Percentiles rank a stretch among this genome's conserved stretches.
These are phyloP conservation scores for Invenusta paracnida DNA, from an alignment of 2,888 invertebrate genomes.

Conservation along the genomic window DNA sequence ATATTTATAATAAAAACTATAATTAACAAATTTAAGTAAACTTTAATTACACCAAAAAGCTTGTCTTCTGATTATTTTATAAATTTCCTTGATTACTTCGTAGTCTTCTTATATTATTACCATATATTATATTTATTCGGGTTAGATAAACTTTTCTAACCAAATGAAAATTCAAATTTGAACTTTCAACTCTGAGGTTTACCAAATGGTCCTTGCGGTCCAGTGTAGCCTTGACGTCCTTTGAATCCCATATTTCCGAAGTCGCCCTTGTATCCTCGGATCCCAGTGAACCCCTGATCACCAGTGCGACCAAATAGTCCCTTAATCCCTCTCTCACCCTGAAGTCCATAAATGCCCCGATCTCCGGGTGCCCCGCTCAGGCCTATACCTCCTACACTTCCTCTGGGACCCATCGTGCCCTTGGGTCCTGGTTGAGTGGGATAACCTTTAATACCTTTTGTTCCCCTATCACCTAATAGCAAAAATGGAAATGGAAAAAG, in stretches of 20 bases:
- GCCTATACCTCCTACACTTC: not conserved
- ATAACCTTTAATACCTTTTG: not conserved
- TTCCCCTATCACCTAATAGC: not conserved
- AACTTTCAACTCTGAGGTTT: no score
- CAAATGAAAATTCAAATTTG: no score
- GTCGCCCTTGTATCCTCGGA: not conserved
- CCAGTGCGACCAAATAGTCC: not conserved
- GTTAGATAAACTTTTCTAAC: no score
- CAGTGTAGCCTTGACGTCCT: slow-evolving; percentile 8
- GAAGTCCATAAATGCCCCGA: not conserved
- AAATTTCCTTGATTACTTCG: no score
- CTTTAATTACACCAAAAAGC: no score
- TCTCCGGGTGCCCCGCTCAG: not conserved
- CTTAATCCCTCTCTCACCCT: not conserved
- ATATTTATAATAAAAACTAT: no score
- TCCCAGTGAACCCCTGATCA: not conserved
- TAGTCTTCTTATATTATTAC: no score
- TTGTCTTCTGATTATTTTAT: no score
- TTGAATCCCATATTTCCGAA: not conserved
- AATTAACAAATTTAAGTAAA: no score
- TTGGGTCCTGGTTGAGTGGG: not conserved
- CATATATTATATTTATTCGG: no score
- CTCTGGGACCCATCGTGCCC: not conserved
- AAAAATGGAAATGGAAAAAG: not conserved
- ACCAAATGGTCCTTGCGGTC: no score